Evolutionary conservation across 1,140 invertebrate genomes (phyloP), one percentile per base, ranked within the genome.

Genomic region (Pseudomyrmex pallidus): DNA sequence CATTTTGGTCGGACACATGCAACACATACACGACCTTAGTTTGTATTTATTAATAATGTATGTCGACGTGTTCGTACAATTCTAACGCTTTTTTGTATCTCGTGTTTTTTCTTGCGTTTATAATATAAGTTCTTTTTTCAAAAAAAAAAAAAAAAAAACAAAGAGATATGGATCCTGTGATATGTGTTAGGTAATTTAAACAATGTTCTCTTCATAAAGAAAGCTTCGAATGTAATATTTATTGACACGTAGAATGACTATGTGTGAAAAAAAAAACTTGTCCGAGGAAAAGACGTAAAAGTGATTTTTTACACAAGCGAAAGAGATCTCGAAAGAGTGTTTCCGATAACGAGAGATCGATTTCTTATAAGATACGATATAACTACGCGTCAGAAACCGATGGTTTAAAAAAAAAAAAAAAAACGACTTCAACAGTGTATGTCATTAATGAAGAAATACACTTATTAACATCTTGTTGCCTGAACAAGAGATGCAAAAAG

Each of bases 171-270:
- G 90, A 93, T 93, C 93, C 92, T 93, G 93, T 93, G 93, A 94
- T 94, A 93, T 92, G 92, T 93, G 92, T 93, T 93, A 91, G 88
- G 80, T 93, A 91, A 93, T 89, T 89, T 90, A 88, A 90, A 90
- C 86, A 84, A 89, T 85, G 82, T 87, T 86, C 86, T 87, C 86
- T 87, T 90, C 85, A 88, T 20, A 85, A 35, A 82, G 66, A 82
- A 86, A 86, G 82, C 85, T 84, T 90, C 86, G 64, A 85, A 78
- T 84, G 68, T 89, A 88, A 88, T 88, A 89, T 89, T 89, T 90
- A 90, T 87, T 87, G 74, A 85, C 44, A 7, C 35, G 63, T 85
- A 85, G 20, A 70, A 63, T 56, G 70, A 15, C 57, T n/a, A 74
- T 46, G 7, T 35, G 4, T 35, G 35, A 35, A 25, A 25, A 54